A percentile compares a stretch with the other conserved stretches of the same genome.
These are phyloP conservation scores for Caenorhabditis imperialis DNA, from an alignment of 2,888 invertebrate species.

Conservation along the genomic window DNA sequence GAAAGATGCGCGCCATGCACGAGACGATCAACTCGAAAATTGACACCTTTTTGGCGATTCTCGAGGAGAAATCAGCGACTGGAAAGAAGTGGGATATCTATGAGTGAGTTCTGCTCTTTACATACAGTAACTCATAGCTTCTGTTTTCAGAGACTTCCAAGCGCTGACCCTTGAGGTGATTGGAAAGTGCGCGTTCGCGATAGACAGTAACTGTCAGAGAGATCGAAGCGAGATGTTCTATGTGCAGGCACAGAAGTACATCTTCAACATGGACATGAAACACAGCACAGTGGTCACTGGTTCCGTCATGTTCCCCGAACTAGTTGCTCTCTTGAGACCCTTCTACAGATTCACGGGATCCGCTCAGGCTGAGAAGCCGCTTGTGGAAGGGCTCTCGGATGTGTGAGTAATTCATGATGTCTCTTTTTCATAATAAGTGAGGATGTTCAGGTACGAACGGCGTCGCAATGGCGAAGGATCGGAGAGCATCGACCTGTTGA, in stretches of 20 bases:
- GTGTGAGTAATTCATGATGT: conserved; percentile 44
- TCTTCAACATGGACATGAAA: conserved; percentile 7
- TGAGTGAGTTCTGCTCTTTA: conserved; percentile 58
- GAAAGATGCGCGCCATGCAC: conserved; percentile 51
- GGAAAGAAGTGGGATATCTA: conserved; percentile 59
- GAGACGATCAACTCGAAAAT: conserved; percentile 48
- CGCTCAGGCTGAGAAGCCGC: conserved; percentile 39
- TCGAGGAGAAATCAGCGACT: conserved; percentile 43
- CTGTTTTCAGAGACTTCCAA: conserved; percentile 65
- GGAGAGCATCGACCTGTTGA: conserved; percentile 62
- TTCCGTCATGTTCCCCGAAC: conserved; percentile 58
- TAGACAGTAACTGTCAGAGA: conserved; percentile 57
- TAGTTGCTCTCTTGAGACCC: conserved; percentile 47
- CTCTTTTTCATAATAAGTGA: not conserved
- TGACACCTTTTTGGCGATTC: conserved; percentile 42
- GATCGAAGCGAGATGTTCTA: conserved; percentile 59
- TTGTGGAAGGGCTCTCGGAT: conserved; percentile 47
- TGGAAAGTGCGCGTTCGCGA: conserved; percentile 64
- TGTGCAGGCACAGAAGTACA: conserved; percentile 14
- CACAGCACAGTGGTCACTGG: conserved; percentile 2
- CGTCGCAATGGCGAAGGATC: conserved; percentile 47
- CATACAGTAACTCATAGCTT: no score
- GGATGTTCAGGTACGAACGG: conserved; percentile 44
- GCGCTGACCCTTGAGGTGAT: conserved; percentile 70
- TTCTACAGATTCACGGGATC: conserved; percentile 47